Base-by-base conservation (phyloP, 2,113 vertebrate species). In the Dicerorhinus sumatrensis region DNA sequence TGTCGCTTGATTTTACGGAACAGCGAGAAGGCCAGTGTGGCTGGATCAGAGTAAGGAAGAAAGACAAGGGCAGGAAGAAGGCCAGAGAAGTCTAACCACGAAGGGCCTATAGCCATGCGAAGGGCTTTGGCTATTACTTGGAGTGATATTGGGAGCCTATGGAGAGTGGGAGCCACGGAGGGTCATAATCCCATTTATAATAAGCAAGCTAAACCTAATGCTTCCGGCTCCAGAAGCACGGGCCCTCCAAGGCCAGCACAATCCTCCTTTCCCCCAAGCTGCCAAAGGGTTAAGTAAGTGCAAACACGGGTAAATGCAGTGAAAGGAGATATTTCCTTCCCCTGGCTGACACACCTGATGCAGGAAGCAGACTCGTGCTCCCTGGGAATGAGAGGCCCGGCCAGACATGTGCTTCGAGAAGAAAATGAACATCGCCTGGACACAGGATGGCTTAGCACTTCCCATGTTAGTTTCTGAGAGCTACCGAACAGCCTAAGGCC, bases 201-300 rank as follows among this genome's bases (percentile, higher is more conserved):
- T 23, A 54, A 86, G 79, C 54, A 89, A 67, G 76, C 62, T 69
- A 79, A 89, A 33, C 36, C 21, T 12, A 70, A 27, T 4, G 21
- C n/a, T 77, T 21, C 51, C 72, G 76, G 84, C 23, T 85, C 72
- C 67, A 89, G 90, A 77, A 79, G 77, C 62, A 9, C 18, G 54
- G 14, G 36, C 36, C 33, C 70, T 65, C 70, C 51, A 75, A 39
- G 48, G 39, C 20, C 1, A 56, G 29, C 42, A 69, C 54, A 7
- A 33, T 5, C 25, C 54, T 60, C 46, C 31, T 29, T 73, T n/a
- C 81, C 91, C 67, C 51, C 7, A 17, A 76, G 84, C 85, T 79
- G 93, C 93, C 86, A 18, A 86, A 96, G 97, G 96, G 96, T 97
- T 96, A 93, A 93, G 77, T 25, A 67, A 97, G 96, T 10, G 86